Conservation (phyloP, 2,888 invertebrate species). For the Hyposoter didymator region DNA sequence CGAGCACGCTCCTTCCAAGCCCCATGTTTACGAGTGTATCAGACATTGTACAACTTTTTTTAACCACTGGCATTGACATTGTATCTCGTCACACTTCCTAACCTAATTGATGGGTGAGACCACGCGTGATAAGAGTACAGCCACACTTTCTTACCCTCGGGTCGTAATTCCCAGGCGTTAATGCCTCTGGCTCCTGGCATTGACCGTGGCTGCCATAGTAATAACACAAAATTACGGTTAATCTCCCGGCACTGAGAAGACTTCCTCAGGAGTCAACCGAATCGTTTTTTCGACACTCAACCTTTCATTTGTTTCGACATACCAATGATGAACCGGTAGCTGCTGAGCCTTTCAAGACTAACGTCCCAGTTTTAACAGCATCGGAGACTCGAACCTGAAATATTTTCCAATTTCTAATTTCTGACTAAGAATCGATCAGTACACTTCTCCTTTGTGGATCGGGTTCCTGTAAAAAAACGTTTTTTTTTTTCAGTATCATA, state of each 20-base stretch:
- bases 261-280: background rate
- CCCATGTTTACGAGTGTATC: background rate
- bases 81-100: constrained; percentile 41
- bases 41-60: constrained; percentile 22
- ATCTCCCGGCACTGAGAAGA: background rate
- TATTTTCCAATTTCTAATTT: background rate
- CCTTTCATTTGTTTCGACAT: background rate
- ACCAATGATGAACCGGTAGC: background rate
- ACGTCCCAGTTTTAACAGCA: background rate
- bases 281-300: background rate
- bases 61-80: constrained; percentile 56
- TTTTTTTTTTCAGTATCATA: background rate
- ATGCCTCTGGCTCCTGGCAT: constrained; percentile 26
- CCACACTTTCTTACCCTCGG: background rate
- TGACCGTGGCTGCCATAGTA: constrained; percentile 34
- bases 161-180: background rate
- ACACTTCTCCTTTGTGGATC: background rate
- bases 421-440: background rate
- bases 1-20: constrained; percentile 25
- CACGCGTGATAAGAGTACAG: constrained; percentile 12
- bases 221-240: constrained; percentile 17
- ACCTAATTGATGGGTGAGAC: constrained; percentile 32
- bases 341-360: background rate
- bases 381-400: background rate
- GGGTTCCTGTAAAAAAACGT: background rate